A percentile compares a stretch with the other conserved stretches of the same genome.
Evolutionary conservation across 2,797 vertebrate species (phyloP).

Genomic region (Natrix natrix): DNA sequence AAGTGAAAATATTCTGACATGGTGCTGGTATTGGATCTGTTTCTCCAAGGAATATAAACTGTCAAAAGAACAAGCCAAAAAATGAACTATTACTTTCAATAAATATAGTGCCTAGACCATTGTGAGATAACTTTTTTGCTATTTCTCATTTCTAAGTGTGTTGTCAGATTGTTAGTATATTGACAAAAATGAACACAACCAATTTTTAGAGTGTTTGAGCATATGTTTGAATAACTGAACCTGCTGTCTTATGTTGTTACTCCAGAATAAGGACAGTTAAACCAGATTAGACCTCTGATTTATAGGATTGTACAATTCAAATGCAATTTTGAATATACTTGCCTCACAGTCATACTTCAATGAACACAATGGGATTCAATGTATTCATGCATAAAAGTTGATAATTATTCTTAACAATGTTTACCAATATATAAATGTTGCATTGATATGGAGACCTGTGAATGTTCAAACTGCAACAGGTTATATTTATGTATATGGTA

Average conservation of each 20-base stretch:
- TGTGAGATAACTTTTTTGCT: slow-evolving; percentile 18
- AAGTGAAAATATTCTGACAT: slow-evolving; percentile 27
- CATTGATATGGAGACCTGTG: neutral
- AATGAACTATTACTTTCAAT: slow-evolving; percentile 30
- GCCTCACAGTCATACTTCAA: neutral
- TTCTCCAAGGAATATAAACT: slow-evolving; percentile 40
- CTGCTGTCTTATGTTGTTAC: neutral
- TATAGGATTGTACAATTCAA: neutral
- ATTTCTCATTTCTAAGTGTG: slow-evolving; percentile 22
- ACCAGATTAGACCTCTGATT: neutral
- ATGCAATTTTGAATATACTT: neutral
- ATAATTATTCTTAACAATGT: neutral
- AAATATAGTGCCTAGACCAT: neutral
- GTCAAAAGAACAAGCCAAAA: slow-evolving; percentile 23
- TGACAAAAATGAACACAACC: slow-evolving; percentile 1
- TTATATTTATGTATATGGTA: neutral
- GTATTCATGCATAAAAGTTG: neutral
- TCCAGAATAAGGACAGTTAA: neutral
- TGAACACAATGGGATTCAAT: neutral
- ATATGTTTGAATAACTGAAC: neutral
- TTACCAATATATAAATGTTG: neutral
- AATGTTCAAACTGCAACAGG: neutral
- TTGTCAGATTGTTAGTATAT: neutral
- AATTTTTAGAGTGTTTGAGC: neutral
- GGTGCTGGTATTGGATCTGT: slow-evolving; percentile 12